A percentile compares a stretch with the other conserved stretches of the same genome.
These are phyloP conservation scores for Brachypteracias leptosomus DNA, from an alignment of 2,113 vertebrate species.

Conservation along the genomic window DNA sequence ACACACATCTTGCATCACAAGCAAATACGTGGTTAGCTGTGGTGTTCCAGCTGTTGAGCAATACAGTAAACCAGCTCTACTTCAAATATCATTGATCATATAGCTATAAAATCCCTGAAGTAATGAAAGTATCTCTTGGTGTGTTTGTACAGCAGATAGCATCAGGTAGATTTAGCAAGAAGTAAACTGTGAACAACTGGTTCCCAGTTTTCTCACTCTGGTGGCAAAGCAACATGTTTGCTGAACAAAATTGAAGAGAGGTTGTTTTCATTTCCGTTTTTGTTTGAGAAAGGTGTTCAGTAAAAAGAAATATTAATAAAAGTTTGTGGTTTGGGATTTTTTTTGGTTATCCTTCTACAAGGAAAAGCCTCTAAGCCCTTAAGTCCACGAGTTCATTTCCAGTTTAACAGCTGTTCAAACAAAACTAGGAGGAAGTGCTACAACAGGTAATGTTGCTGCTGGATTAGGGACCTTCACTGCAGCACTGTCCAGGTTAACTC, in stretches of 20 bases:
- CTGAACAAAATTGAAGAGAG: background rate
- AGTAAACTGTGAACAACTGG: background rate
- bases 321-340: background rate
- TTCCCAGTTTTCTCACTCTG: background rate
- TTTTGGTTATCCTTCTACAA: background rate
- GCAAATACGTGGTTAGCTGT: background rate
- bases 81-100: background rate
- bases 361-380: slow-evolving; percentile 1
- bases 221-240: background rate
- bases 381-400: slow-evolving; percentile 26
- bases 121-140: background rate
- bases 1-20: background rate
- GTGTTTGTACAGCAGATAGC: background rate
- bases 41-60: background rate
- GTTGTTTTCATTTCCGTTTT: background rate
- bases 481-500: background rate
- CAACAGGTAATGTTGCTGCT: background rate
- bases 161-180: background rate
- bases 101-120: background rate
- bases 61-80: background rate
- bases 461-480: background rate
- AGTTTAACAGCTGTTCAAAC: slow-evolving; percentile 56
- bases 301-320: background rate
- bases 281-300: background rate
- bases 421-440: background rate